phyloP scores from a whole-genome alignment of 2,888 invertebrate species.

The Ectemnius cavifrons region DNA sequence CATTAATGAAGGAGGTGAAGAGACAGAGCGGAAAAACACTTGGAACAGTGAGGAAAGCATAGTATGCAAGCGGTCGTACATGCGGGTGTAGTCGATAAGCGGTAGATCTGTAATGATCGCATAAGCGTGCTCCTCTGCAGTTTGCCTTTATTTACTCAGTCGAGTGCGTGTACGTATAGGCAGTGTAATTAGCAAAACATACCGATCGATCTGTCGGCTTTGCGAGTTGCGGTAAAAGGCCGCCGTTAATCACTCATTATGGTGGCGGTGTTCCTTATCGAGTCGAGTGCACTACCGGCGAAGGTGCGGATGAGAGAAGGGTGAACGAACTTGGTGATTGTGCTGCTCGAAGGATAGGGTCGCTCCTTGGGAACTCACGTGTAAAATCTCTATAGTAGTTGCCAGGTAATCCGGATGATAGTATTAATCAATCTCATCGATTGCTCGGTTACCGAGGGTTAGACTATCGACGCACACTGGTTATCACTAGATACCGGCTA shows the following conservation, averaged over 20 bases:
- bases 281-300: too few relatives aligned
- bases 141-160: too few relatives aligned
- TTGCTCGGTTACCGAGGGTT: too few relatives aligned
- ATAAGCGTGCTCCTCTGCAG: background rate
- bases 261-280: background rate
- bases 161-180: background rate
- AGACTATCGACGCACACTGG: too few relatives aligned
- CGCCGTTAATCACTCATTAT: slow-evolving; percentile 4
- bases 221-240: background rate
- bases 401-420: too few relatives aligned
- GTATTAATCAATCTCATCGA: too few relatives aligned
- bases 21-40: background rate
- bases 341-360: too few relatives aligned
- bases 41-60: background rate
- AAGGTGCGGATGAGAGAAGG: too few relatives aligned
- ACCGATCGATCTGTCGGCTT: slow-evolving; percentile 1
- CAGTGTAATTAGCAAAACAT: background rate
- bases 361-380: too few relatives aligned
- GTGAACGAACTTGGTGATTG: too few relatives aligned
- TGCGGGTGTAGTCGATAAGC: background rate
- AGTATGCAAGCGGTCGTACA: background rate
- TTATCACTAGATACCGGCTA: too few relatives aligned
- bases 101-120: background rate
- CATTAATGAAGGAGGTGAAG: background rate
- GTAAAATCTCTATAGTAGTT: too few relatives aligned